Percentiles rank a stretch among this genome's conserved stretches.
Evolutionary conservation across 1,140 invertebrate genomes (phyloP).

Genomic region (Rhysida immarginata): DNA sequence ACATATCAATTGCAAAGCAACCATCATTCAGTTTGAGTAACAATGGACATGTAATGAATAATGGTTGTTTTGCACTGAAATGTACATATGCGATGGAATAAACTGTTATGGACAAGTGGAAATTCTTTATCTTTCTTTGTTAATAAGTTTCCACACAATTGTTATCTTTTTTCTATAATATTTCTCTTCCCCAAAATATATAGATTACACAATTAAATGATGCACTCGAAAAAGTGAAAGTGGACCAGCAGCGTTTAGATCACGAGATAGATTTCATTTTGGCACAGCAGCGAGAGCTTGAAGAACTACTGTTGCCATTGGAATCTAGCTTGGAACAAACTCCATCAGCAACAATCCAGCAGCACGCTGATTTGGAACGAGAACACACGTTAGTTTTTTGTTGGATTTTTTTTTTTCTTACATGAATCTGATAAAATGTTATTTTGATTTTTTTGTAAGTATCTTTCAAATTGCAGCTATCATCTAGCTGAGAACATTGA

Average conservation of each 20-base stretch:
- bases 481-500: slow-evolving; percentile 76
- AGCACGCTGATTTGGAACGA: slow-evolving; percentile 65
- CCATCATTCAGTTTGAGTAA: no score
- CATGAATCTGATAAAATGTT: no score
- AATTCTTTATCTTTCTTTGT: no score
- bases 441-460: no score
- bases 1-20: no score
- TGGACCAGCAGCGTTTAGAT: slow-evolving; percentile 75
- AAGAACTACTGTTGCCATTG: slow-evolving; percentile 66
- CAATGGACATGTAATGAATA: no score
- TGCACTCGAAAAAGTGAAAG: slow-evolving; percentile 67
- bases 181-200: no score
- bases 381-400: slow-evolving; percentile 61
- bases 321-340: slow-evolving; percentile 49
- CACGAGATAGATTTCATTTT: slow-evolving; percentile 88
- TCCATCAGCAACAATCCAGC: slow-evolving; percentile 35
- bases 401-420: no score
- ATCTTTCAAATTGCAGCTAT: slow-evolving; percentile 39
- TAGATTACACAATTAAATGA: slow-evolving; percentile 69
- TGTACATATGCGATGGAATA: no score
- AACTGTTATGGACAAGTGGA: no score
- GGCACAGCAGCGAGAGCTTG: slow-evolving; percentile 79
- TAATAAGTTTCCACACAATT: slow-evolving; percentile 1
- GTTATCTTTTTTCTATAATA: slow-evolving; percentile 7
- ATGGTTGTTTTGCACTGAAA: no score